These are phyloP conservation scores for Isaurus tuberculatus DNA, from an alignment of 92 coral and sea anemone genomes.

Conservation along the genomic window DNA sequence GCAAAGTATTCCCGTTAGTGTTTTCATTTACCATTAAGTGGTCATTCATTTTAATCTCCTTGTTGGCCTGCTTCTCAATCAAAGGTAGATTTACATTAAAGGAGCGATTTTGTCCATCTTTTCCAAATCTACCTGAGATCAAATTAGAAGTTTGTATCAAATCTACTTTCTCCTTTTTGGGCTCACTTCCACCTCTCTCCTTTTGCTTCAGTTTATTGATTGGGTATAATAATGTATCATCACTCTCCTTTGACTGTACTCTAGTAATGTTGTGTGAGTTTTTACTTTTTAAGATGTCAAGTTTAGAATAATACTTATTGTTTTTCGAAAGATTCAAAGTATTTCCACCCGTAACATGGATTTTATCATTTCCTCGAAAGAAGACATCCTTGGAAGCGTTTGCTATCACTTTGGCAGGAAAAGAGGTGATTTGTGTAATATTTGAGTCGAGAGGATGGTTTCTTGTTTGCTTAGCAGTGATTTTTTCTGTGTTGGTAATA, in stretches of 20 bases:
- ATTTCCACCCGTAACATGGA: not conserved
- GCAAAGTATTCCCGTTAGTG: not conserved
- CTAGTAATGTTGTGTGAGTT: not conserved
- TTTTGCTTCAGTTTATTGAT: not conserved
- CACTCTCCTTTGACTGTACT: not conserved
- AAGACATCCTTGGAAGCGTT: not conserved
- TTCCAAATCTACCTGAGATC: not conserved
- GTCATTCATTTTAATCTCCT: slow-evolving; percentile 25
- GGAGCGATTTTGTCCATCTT: slow-evolving; percentile 1
- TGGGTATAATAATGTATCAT: not conserved
- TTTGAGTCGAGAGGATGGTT: not conserved
- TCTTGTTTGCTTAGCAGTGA: not conserved
- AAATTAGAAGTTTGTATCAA: slow-evolving; percentile 1
- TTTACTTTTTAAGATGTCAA: not conserved
- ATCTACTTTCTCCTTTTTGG: not conserved
- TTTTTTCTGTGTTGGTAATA: not conserved
- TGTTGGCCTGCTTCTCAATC: slow-evolving; percentile 24
- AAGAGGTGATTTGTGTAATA: not conserved
- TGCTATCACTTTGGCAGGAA: not conserved
- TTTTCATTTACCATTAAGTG: slow-evolving; percentile 39
- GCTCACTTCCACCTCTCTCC: not conserved
- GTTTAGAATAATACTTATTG: not conserved
- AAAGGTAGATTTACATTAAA: slow-evolving; percentile 1
- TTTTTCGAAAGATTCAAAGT: not conserved
- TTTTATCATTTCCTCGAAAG: not conserved